Conservation (phyloP, 2,888 invertebrate genomes). For the Sinelater perroti region DNA sequence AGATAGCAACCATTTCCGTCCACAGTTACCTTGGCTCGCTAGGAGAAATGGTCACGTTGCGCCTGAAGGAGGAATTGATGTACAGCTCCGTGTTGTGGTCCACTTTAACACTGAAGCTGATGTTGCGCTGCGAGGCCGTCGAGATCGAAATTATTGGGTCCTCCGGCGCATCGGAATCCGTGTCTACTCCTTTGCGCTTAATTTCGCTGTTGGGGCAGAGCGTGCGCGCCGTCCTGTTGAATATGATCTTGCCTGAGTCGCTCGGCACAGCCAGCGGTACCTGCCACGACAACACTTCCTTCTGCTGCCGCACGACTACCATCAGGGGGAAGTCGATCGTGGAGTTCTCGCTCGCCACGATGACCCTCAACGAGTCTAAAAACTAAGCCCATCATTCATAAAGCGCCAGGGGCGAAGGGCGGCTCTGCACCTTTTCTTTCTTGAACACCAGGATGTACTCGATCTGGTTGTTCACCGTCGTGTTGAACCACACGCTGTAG, state of each 20-base stretch:
- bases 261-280: constrained; percentile 72
- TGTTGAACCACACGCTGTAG: not conserved
- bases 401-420: not conserved
- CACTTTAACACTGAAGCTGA: constrained; percentile 69
- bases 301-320: constrained; percentile 78
- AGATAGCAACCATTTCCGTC: not conserved
- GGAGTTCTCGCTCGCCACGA: constrained; percentile 48
- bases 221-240: constrained; percentile 68
- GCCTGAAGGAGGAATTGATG: constrained; percentile 58
- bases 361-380: constrained; percentile 41
- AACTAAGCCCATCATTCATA: not conserved
- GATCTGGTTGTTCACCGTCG: constrained; percentile 23
- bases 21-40: constrained; percentile 69
- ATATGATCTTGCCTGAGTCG: constrained; percentile 59
- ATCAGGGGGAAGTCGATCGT: constrained; percentile 70
- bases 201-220: constrained; percentile 65
- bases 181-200: constrained; percentile 16
- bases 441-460: constrained; percentile 34
- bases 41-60: constrained; percentile 61
- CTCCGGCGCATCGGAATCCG: constrained; percentile 33
- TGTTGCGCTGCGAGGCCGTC: constrained; percentile 67
- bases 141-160: constrained; percentile 53
- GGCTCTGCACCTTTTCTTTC: constrained; percentile 16
- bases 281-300: constrained; percentile 81
- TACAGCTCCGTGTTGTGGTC: constrained; percentile 69